phyloP scores from a whole-genome alignment of 2,888 invertebrate species.

The Nephrotoma flavescens region DNA sequence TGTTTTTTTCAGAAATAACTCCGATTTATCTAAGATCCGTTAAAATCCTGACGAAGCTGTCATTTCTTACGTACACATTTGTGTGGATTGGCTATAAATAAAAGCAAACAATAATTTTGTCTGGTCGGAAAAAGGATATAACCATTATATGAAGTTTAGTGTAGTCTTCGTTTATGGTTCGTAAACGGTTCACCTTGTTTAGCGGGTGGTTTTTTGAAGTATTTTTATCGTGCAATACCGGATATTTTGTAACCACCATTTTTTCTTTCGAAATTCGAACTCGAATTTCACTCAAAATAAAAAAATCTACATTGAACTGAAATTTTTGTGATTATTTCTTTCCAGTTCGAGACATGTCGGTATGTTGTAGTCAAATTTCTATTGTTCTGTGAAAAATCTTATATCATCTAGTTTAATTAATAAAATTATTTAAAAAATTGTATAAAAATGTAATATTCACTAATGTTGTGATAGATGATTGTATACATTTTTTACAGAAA shows the following conservation, averaged over 20 bases:
- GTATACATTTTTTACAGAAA: background rate
- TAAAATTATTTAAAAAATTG: background rate
- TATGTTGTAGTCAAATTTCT: constrained; percentile 8
- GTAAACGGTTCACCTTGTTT: too few relatives aligned
- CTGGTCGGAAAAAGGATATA: too few relatives aligned
- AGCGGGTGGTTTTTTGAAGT: too few relatives aligned
- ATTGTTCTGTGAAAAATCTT: constrained; percentile 9
- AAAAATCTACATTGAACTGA: constrained; percentile 9
- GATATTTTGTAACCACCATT: background rate
- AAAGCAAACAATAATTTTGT: too few relatives aligned
- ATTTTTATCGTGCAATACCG: background rate
- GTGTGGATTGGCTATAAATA: too few relatives aligned
- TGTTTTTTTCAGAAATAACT: too few relatives aligned
- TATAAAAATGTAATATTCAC: background rate
- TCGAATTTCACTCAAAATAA: background rate
- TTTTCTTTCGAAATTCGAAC: background rate
- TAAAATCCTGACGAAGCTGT: too few relatives aligned
- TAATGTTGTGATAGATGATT: background rate
- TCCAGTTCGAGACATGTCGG: constrained; percentile 12
- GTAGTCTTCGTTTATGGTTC: too few relatives aligned
- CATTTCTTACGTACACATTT: too few relatives aligned
- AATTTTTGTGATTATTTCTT: constrained; percentile 10
- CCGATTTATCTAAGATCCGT: too few relatives aligned
- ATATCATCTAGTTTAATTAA: constrained; percentile 8
- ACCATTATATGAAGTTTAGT: too few relatives aligned